Base-by-base conservation (phyloP, 2,888 invertebrate species). In the Drosophila pegasa region DNA sequence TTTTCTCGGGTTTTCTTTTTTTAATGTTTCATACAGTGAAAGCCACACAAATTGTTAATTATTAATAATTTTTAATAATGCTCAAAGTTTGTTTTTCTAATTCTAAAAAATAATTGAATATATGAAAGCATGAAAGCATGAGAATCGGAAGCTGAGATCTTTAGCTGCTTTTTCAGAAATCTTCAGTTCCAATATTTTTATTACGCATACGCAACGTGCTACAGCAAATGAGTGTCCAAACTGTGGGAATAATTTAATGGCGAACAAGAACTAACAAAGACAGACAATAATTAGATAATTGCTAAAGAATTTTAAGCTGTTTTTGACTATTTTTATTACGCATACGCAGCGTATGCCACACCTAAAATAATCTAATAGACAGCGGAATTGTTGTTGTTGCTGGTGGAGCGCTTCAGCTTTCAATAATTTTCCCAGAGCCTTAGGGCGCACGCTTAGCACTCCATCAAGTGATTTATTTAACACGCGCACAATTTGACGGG, bases 401-500 rank as follows among this genome's bases (percentile, higher is more conserved):
- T 51, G 37, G 18, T 60, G 48, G 8, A 35, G 33, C 35, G 9
- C n/a, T 27, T 43, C n/a, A 29, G 48, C 50, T 63, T 72, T 77
- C 62, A 75, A 78, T 75, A 60, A 67, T 70, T 75, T 59, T 52
- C 22, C 22, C 52, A 62, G 60, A 45, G 66, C 63, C 66, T 45
- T 31, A 65, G 86, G 75, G 75, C 64, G 31, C 70, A 70, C 63
- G 80, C 70, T 85, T 81, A 81, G 68, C 82, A 82, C 88, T 80
- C 72, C 86, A 78, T 77, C 78, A 74, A 88, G 87, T 88, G 84
- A 88, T 87, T 88, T 87, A 84, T 88, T 86, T 71, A 86, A 83
- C 83, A 83, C 83, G 88, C 75, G 78, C 69, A 47, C 48, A 37
- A 58, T 40, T 48, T 47, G 33, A 37, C 18, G 27, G 2, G 20